Percentiles rank a stretch among this genome's conserved stretches.
These are phyloP conservation scores for Mus pahari DNA, from an alignment of 2,113 vertebrate species.

Conservation along the genomic window DNA sequence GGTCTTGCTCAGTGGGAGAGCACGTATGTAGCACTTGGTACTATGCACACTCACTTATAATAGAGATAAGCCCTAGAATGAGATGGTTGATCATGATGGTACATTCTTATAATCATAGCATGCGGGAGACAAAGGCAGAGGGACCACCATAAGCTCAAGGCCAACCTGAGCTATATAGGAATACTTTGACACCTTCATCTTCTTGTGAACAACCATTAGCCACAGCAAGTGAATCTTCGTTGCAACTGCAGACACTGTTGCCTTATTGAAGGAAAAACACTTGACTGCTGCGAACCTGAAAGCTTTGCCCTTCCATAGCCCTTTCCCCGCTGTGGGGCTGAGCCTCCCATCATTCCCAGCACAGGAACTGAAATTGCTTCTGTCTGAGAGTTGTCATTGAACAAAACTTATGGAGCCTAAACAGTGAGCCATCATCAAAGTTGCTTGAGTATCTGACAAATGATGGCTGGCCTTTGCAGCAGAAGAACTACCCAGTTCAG, in stretches of 20 bases:
- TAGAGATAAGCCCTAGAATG: neutral
- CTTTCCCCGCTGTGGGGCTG: neutral
- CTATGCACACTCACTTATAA: neutral
- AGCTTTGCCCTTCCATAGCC: neutral
- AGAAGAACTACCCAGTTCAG: neutral
- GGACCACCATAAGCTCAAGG: neutral
- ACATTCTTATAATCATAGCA: neutral
- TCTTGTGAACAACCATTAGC: conserved; percentile 3
- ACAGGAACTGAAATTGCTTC: neutral
- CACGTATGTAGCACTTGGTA: neutral
- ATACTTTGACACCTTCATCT: neutral
- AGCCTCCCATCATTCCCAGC: neutral
- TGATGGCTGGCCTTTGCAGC: neutral
- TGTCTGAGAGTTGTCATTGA: neutral
- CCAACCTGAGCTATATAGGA: neutral
- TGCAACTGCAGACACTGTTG: neutral
- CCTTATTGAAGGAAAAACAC: neutral
- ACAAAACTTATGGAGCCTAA: neutral
- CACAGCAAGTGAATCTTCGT: neutral
- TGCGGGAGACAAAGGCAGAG: neutral
- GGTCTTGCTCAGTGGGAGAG: neutral
- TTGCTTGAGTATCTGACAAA: too few species aligned
- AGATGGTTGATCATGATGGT: neutral
- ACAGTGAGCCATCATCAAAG: neutral
- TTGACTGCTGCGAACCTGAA: neutral